Conservation (phyloP, 2,888 invertebrate species). For the Sarcophaga carnaria region DNA sequence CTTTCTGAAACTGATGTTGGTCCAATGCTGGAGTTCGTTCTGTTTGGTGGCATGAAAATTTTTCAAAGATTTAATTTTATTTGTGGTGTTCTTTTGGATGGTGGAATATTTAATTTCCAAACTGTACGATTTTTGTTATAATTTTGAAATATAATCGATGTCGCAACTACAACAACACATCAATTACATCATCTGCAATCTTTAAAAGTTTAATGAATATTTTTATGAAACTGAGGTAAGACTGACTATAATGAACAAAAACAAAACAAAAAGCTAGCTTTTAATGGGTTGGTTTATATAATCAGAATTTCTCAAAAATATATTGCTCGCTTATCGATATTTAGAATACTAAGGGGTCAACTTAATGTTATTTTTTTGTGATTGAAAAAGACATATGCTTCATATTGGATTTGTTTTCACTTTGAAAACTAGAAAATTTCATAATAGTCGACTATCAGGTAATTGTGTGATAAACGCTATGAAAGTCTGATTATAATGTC, state of each 20-base stretch:
- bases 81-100: conserved; percentile 15
- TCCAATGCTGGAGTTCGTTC: too few relatives aligned
- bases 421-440: background rate
- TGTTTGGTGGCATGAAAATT: too few relatives aligned
- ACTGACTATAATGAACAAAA: background rate
- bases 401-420: background rate
- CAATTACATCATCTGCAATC: conserved; percentile 49
- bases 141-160: conserved; percentile 41
- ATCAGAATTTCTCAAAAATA: too few relatives aligned
- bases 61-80: too few relatives aligned
- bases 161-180: conserved; percentile 37
- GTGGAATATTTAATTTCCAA: background rate
- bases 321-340: too few relatives aligned
- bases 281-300: too few relatives aligned
- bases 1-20: too few relatives aligned
- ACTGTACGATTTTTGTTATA: background rate
- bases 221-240: conserved; percentile 65
- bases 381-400: too few relatives aligned
- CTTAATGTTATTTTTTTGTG: too few relatives aligned
- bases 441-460: too few relatives aligned
- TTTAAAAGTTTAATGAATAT: conserved; percentile 37
- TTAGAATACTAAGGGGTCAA: too few relatives aligned
- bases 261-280: background rate
- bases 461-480: background rate
- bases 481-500: background rate